Base-by-base conservation (phyloP, 1,140 invertebrate species). In the Scaptomyza hsui region DNA sequence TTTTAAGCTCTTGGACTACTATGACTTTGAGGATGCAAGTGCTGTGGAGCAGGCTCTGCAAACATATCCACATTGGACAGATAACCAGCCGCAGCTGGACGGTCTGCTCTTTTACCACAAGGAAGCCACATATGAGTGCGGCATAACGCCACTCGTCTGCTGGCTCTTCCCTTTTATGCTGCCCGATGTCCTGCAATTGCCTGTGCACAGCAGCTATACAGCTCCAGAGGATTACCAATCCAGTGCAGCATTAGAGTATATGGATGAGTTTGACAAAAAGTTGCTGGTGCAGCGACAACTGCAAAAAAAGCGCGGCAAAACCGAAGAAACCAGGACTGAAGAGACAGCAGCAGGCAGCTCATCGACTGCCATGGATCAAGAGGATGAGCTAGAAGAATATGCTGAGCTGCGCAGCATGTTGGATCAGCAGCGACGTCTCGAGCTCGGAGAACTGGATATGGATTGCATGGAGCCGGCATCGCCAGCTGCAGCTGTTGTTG, bases 91-190 rank as follows among this genome's bases (percentile, higher is more conserved):
- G 2, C 57, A 82, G 16, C 75, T 97, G 21, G 96, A 97, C 92
- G 97, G 97, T 0, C 86, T 97, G 12, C 86, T 97, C 18, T 97
- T 97, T 92, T 97, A 96, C 89, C 96, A 98, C 89, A 95, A 95
- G 76, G 92, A 94, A 70, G 94, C 94, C 0, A 94, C 95, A 72
- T 99, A 99, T 76, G 94, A 93, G 6, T 93, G 94, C 72, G 96
- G 96, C 9, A 90, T 92, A 32, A 97, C 97, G 0, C 97, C 98
- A 0, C 91, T 99, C 10, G 96, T 98, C 0, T 95, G 95, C 1
- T 98, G 97, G 97, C 92, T 98, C 0, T 97, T 96, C 89, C 93
- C 95, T 0, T 98, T 94, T 88, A 98, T 98, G 97, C 79, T 98
- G 7, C 93, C 94, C 1, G 97, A 98, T 92, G 93, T 97, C 18